Evolutionary conservation across 2,888 invertebrate genomes (phyloP), one percentile per base, ranked within the genome.

Genomic region (Ganaspis brasiliensis): DNA sequence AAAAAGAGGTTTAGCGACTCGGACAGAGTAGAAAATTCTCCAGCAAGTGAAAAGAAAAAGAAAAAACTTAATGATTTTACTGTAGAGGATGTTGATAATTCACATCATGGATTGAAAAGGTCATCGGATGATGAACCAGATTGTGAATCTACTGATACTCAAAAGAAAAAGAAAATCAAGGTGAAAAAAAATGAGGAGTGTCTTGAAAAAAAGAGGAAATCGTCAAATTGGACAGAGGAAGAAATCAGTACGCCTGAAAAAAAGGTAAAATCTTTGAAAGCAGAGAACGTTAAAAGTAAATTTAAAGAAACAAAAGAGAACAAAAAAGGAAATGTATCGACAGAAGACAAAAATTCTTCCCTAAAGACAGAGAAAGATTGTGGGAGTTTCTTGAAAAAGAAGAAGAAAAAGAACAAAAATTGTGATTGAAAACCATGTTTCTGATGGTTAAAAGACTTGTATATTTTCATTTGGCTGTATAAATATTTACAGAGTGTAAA

Each of bases 371-470:
- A n/a, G 26, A 71, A 78, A 75, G 52, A 67, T 71, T 55, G 26
- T 26, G 56, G 40, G 26, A 26, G n/a, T 12, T 52, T 37, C 63
- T 45, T 71, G 52, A 82, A 80, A 77, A 84, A 82, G 80, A 83
- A 81, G 77, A 87, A 83, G 77, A 87, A 84, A 74, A 84, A 82
- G 74, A 83, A 84, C 24, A 81, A 71, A 79, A 75, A 82, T 72
- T 71, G 35, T 52, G 10, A 40, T 12, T 40, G 19, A 52, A 9
- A 52, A 52, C 52, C 52, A 52, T 52, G 6, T 9, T 10, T 9
- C 14, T 67, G 24, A 26, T 24, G 67, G 24, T 67, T 67, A 67
- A 45, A n/a, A 45, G 67, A 67, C 4, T 67, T 49, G 24, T 67
- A 26, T 67, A 67, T 45, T 67, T 67, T 67, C 45, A 67, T 49